Conservation (phyloP, 1,140 invertebrate species). For the Pseudomyrmex pallidus region DNA sequence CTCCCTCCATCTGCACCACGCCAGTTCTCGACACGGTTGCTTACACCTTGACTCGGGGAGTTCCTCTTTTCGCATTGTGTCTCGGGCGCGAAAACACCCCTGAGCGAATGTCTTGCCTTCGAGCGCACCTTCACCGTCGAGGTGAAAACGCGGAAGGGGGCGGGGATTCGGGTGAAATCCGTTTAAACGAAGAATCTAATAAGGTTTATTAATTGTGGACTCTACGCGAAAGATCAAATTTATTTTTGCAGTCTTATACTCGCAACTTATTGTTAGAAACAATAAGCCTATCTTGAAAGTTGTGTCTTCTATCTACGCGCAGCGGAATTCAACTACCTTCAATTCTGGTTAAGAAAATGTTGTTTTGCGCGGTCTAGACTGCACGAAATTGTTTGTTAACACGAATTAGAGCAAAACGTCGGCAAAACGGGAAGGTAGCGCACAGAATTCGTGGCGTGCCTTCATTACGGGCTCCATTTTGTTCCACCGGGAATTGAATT, state of each 20-base stretch:
- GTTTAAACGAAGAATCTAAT: slow-evolving; percentile 1
- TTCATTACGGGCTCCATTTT: slow-evolving; percentile 30
- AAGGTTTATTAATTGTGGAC: neutral
- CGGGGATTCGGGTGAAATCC: neutral
- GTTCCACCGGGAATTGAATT: slow-evolving; percentile 32
- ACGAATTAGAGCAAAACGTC: slow-evolving; percentile 20
- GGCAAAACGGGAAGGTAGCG: slow-evolving; percentile 1
- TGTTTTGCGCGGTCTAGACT: slow-evolving; percentile 1
- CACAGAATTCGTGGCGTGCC: too few relatives aligned
- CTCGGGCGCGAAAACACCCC: too few relatives aligned
- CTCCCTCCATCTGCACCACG: too few relatives aligned
- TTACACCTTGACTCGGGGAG: too few relatives aligned
- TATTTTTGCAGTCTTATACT: neutral
- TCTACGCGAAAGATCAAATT: neutral
- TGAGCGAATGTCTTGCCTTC: too few relatives aligned
- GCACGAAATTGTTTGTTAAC: slow-evolving; percentile 35
- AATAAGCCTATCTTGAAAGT: neutral
- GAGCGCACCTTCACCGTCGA: too few relatives aligned
- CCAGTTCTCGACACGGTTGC: too few relatives aligned
- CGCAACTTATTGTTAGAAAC: neutral
- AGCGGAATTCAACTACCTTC: neutral
- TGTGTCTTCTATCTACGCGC: neutral
- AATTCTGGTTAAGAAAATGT: neutral
- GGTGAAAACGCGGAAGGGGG: too few relatives aligned
- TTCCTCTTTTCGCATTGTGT: too few relatives aligned